Evolutionary conservation across 2,797 vertebrate species (phyloP).

Genomic region (Rhinogobio ventralis): DNA sequence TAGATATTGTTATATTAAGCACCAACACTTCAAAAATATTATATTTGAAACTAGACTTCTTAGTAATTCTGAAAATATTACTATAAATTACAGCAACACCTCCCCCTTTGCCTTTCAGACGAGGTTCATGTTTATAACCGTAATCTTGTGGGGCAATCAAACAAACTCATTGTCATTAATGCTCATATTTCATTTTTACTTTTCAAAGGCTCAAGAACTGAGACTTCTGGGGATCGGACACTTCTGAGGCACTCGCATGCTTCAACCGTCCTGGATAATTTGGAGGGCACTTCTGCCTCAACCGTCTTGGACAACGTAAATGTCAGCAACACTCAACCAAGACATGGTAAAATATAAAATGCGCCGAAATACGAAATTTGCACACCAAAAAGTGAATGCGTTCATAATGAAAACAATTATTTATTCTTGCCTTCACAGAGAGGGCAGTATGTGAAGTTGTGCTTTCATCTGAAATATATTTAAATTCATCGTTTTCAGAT

Average conservation of each 20-base stretch:
- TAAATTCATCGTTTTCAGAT: background rate
- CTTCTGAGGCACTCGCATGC: background rate
- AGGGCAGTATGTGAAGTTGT: background rate
- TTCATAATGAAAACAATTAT: background rate
- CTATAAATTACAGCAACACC: too few species aligned
- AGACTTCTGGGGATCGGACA: background rate
- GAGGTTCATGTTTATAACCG: background rate
- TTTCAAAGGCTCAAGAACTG: background rate
- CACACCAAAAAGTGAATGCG: background rate
- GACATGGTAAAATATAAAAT: background rate
- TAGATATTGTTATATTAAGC: too few species aligned
- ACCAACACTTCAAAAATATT: too few species aligned
- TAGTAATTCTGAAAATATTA: too few species aligned
- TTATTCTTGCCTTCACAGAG: background rate
- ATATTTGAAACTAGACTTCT: too few species aligned
- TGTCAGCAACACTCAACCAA: background rate
- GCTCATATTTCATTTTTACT: background rate
- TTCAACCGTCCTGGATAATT: background rate
- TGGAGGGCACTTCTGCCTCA: background rate
- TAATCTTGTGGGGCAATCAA: background rate
- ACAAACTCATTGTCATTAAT: slow-evolving; percentile 4
- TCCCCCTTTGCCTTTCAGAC: background rate
- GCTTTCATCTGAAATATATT: background rate
- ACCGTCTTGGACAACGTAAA: background rate
- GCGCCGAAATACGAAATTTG: background rate